phyloP scores from a whole-genome alignment of 2,888 invertebrate genomes.

The Synanthedon tipuliformis region DNA sequence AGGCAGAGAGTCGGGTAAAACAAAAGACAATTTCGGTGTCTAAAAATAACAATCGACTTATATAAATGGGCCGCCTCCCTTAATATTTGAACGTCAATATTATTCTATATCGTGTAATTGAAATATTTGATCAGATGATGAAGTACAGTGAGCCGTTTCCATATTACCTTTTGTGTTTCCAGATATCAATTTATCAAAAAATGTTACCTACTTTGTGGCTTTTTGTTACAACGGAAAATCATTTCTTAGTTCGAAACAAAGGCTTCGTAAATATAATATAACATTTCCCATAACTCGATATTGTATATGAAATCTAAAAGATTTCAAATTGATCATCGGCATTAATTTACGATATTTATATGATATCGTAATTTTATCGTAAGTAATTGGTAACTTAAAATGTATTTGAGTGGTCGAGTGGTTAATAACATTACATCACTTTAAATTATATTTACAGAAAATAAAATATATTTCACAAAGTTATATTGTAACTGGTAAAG shows the following conservation, averaged over 20 bases:
- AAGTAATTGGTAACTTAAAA: no score
- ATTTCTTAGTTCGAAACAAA: not conserved
- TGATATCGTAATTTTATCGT: no score
- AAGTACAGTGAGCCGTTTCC: not conserved
- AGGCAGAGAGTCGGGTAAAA: not conserved
- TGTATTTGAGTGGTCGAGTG: no score
- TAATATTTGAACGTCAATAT: constrained; percentile 11
- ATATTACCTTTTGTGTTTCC: not conserved
- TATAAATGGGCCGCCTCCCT: constrained; percentile 10
- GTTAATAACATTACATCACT: no score
- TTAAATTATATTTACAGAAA: no score
- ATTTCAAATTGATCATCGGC: no score
- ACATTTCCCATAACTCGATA: no score
- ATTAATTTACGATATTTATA: no score
- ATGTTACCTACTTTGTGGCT: not conserved
- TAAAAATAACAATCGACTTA: constrained; percentile 19
- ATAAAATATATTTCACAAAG: no score
- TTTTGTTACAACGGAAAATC: not conserved
- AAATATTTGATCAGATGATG: constrained; percentile 12
- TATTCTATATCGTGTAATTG: constrained; percentile 17
- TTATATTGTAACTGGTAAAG: no score
- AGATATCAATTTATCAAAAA: not conserved
- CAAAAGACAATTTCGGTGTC: constrained; percentile 11
- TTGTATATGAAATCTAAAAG: no score
- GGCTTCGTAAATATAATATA: no score